phyloP scores from a whole-genome alignment of 2,113 vertebrate genomes.

The Chloropsis cyanopogon region DNA sequence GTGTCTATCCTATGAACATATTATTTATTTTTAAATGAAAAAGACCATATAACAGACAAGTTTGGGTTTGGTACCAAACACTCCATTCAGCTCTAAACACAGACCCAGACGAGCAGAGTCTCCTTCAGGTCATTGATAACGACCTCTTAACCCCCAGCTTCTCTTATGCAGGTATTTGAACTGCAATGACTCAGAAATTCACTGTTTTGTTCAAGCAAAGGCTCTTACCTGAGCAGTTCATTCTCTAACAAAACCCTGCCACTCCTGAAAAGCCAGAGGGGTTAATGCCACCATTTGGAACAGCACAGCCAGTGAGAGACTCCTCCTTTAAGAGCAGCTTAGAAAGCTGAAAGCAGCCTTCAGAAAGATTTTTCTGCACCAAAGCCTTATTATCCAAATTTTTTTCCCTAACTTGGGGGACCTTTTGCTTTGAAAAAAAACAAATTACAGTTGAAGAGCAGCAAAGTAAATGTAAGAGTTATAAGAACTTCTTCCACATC shows the following conservation, averaged over 20 bases:
- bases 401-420: neutral
- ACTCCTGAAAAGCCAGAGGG: neutral
- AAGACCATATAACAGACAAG: neutral
- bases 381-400: neutral
- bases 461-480: neutral
- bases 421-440: neutral
- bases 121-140: neutral
- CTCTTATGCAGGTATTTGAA: neutral
- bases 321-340: neutral
- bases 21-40: neutral
- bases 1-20: neutral
- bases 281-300: neutral
- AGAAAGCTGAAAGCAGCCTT: neutral
- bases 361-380: neutral
- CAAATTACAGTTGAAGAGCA: neutral
- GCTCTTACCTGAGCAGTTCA: neutral
- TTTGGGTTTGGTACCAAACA: neutral
- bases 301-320: neutral
- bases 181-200: neutral
- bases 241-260: neutral
- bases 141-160: neutral
- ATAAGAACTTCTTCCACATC: neutral
- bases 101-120: neutral
- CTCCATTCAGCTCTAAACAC: neutral
- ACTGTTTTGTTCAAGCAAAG: neutral